Evolutionary conservation across 30 jellyfish, hydroid and myxozoan species (phyloP).

Genomic region (Chrysaora quinquecirrha): DNA sequence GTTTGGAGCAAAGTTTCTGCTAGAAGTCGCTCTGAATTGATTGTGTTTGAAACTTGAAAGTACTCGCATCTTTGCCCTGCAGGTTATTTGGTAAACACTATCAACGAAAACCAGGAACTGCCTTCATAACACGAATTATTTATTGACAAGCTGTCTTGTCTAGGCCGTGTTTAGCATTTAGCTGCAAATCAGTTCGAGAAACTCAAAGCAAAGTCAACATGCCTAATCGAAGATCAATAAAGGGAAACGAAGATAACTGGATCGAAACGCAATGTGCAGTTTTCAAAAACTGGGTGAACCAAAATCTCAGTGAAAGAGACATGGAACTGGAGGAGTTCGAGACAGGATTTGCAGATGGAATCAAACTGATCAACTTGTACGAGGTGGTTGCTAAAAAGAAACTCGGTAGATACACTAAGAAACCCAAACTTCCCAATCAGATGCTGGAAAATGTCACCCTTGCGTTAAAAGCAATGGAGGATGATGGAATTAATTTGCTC

Average conservation of each 20-base stretch:
- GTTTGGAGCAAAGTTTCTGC: too few relatives aligned
- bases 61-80: too few relatives aligned
- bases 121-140: too few relatives aligned
- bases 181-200: too few relatives aligned
- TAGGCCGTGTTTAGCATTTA: too few relatives aligned
- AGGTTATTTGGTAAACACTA: too few relatives aligned
- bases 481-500: slow-evolving; percentile 93
- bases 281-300: slow-evolving; percentile 98
- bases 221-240: slow-evolving; percentile 74
- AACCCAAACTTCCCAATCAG: slow-evolving; percentile 92
- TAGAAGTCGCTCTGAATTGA: too few relatives aligned
- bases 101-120: too few relatives aligned
- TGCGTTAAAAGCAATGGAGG: slow-evolving; percentile 92
- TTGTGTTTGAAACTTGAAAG: too few relatives aligned
- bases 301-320: slow-evolving; percentile 64
- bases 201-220: too few relatives aligned
- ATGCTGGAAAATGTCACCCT: slow-evolving; percentile 93
- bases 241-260: slow-evolving; percentile 98
- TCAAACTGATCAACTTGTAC: slow-evolving; percentile 80
- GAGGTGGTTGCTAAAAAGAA: slow-evolving; percentile 89
- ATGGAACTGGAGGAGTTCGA: slow-evolving; percentile 79
- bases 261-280: slow-evolving; percentile 94
- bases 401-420: slow-evolving; percentile 84
- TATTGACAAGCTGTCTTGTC: too few relatives aligned
- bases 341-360: slow-evolving; percentile 96